Evolutionary conservation across 2,888 invertebrate species (phyloP), one percentile per base, ranked within the genome.

Genomic region (Endomychus coccineus): DNA sequence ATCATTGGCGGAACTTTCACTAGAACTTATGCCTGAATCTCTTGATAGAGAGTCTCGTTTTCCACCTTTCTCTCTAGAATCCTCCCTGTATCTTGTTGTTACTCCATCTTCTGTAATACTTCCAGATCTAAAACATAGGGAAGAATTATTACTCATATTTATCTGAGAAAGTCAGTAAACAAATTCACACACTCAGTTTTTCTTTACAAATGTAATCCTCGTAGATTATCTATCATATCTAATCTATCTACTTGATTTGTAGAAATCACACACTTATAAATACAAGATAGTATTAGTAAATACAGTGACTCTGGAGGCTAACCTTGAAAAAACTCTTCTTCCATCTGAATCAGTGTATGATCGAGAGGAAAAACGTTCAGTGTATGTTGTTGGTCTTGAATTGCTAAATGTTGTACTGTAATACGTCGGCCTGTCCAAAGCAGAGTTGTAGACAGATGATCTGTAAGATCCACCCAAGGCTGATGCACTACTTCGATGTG

Each of bases 301-400:
- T n/a, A n/a, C n/a, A n/a, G n/a, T n/a, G n/a, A n/a, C n/a, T n/a
- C n/a, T n/a, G n/a, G n/a, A 14, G 15, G 22, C 39, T 45, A 44
- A 62, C 64, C 65, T 63, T 24, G 61, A 52, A 41, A 67, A 62
- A 0, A 69, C 60, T 49, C 72, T 69, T 16, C 71, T 64, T 24
- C 74, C 74, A 42, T 76, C 75, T 17, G 71, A 66, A 39, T 76
- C 64, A 0, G 72, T 69, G 0, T 72, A 74, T 1, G 71, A 71
- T 21, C 75, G 64, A 45, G 73, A 69, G 23, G 74, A 59, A 2
- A 69, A 71, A 25, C 76, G 56, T 5, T 75, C 75, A 17, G 73
- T 74, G 49, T 71, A 73, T 16, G 68, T 52, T 32, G 46, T 53
- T 33, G 60, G 50, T 42, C 62, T 9, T 66, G 76, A 33, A 62